phyloP scores from a whole-genome alignment of 2,113 vertebrate species.

The Boleophthalmus pectinirostris region DNA sequence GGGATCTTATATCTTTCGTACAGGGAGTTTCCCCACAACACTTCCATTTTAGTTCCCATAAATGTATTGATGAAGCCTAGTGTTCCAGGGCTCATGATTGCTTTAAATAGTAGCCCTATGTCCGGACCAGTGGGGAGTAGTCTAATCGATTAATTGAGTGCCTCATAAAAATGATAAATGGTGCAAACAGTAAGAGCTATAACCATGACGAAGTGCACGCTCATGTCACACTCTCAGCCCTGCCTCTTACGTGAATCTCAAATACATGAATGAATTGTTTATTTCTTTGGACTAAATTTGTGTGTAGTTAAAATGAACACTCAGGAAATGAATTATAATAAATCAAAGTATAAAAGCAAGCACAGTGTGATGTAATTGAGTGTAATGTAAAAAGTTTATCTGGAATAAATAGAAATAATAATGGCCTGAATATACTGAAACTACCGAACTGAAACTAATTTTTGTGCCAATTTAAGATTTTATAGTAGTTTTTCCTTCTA shows the following conservation, averaged over 20 bases:
- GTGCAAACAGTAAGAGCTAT: slow-evolving; percentile 75
- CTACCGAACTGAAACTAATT: too few relatives aligned
- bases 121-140: slow-evolving; percentile 85
- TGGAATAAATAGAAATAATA: not conserved
- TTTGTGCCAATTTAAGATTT: too few relatives aligned
- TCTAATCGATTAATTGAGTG: slow-evolving; percentile 89
- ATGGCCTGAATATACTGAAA: not conserved
- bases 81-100: slow-evolving; percentile 80
- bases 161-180: slow-evolving; percentile 89
- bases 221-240: slow-evolving; percentile 44
- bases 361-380: not conserved
- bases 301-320: too few relatives aligned
- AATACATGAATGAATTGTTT: too few relatives aligned
- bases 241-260: slow-evolving; percentile 2
- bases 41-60: slow-evolving; percentile 32
- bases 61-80: slow-evolving; percentile 77
- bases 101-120: slow-evolving; percentile 87
- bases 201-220: slow-evolving; percentile 73
- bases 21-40: slow-evolving; percentile 16
- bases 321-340: too few relatives aligned
- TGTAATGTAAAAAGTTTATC: not conserved
- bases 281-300: too few relatives aligned
- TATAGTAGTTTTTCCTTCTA: too few relatives aligned
- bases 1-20: not conserved
- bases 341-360: too few relatives aligned